Base-by-base conservation (phyloP, 2,797 vertebrate genomes). In the Cyprinella venusta region DNA sequence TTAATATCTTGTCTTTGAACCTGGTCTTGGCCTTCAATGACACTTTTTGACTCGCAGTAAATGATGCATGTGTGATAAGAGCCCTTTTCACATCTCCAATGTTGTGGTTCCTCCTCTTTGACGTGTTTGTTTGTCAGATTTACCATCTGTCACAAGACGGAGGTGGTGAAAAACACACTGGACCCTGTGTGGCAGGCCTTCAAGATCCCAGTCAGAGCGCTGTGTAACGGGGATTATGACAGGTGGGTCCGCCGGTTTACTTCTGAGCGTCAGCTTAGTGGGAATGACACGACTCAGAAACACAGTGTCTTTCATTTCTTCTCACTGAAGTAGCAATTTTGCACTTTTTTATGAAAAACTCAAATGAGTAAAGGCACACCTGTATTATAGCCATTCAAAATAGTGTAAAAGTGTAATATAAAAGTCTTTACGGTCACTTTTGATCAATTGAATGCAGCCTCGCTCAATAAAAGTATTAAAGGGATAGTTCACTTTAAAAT, bases 161-260 rank as follows among this genome's bases (percentile, higher is more conserved):
- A 98, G 88, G 96, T 97, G 77, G 91, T 97, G 90, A 98, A 98
- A 93, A 97, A 98, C 81, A 98, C 95, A 1, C 90, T 97, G 93
- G 97, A 98, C 86, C 97, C 97, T 0, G 97, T 97, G 81, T 98
- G 97, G 97, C 97, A 98, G 89, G 96, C 97, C 6, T 98, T 98
- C 88, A 97, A 97, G 89, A 95, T 98, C 72, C 96, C 97, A 12
- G 96, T 97, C 87, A 94, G 96, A 91, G 96, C 96, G 16, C 92
- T 98, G 81, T 98, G 97, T 82, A 98, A 97, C 36, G 97, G 97
- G 88, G 96, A 98, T 91, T 97, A 96, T 81, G 97, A 98, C 94
- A 93, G 97, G 97, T 97, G 93, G 9, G 85, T 72, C 56, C 26
- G 65, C 48, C 26, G 13, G 3, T 33, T 33, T 33, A 33, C 33